Percentiles rank a stretch among this genome's conserved stretches.
Evolutionary conservation across 2,113 vertebrate genomes (phyloP).

Genomic region (Physeter macrocephalus): DNA sequence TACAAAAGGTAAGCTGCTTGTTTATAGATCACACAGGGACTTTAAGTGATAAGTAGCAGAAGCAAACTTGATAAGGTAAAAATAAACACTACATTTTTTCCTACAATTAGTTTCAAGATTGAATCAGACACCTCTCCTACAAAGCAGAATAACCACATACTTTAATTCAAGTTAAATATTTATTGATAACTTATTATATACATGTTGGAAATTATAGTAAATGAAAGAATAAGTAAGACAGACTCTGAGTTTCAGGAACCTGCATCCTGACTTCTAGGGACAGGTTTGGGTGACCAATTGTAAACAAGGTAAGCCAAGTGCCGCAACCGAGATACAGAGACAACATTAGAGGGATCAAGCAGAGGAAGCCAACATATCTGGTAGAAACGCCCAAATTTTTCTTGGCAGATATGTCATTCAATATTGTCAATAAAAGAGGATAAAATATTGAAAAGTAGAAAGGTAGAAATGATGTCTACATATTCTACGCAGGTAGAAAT

Average conservation of each 20-base stretch:
- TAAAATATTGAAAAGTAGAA: neutral
- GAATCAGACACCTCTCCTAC: neutral
- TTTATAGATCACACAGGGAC: neutral
- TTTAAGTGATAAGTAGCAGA: neutral
- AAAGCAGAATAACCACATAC: neutral
- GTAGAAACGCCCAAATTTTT: neutral
- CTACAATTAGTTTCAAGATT: neutral
- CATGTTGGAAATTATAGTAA: neutral
- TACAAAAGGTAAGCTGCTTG: neutral
- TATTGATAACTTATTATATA: neutral
- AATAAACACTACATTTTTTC: neutral
- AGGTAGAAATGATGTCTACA: neutral
- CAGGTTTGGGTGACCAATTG: neutral
- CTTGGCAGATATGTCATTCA: neutral
- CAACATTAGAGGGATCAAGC: fast-evolving
- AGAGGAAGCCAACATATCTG: neutral
- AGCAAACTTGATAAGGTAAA: neutral
- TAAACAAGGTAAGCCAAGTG: neutral
- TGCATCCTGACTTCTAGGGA: neutral
- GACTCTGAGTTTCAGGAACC: neutral
- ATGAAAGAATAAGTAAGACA: neutral
- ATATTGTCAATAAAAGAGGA: neutral
- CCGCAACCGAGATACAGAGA: neutral
- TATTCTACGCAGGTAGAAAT: neutral
- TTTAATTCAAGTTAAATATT: neutral